These are phyloP conservation scores for Harpalus rubripes DNA, from an alignment of 2,888 invertebrate genomes.

Conservation along the genomic window DNA sequence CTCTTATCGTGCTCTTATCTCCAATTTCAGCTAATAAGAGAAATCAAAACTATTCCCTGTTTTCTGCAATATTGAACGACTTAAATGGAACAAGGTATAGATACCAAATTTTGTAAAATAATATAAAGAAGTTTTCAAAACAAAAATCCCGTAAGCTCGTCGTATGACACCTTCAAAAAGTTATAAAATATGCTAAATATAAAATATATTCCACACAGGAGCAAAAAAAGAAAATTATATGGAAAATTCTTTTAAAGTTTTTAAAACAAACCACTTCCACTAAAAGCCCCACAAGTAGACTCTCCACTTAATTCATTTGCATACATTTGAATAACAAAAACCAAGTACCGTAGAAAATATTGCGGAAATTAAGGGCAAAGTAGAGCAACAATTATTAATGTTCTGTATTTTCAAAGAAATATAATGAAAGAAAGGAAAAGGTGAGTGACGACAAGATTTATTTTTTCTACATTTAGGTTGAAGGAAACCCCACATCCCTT, in stretches of 20 bases:
- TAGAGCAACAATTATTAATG: conserved; percentile 31
- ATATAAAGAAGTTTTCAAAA: too few relatives aligned
- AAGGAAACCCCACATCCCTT: conserved; percentile 1
- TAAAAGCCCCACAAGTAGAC: not conserved
- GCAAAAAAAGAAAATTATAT: not conserved
- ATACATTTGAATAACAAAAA: conserved; percentile 40
- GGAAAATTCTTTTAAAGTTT: conserved; percentile 4
- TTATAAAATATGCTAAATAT: too few relatives aligned
- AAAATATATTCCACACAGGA: too few relatives aligned
- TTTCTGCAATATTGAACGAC: too few relatives aligned
- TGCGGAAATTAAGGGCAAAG: conserved; percentile 2
- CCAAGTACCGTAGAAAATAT: conserved; percentile 16
- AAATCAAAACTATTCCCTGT: too few relatives aligned
- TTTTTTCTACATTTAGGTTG: conserved; percentile 3
- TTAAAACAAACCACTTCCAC: conserved; percentile 10
- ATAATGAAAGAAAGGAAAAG: not conserved
- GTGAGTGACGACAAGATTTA: not conserved
- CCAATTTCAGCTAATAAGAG: too few relatives aligned
- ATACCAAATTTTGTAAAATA: too few relatives aligned
- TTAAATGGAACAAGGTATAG: too few relatives aligned
- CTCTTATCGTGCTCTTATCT: too few relatives aligned
- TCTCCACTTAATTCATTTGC: conserved; percentile 29
- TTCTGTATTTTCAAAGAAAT: not conserved
- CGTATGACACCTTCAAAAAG: too few relatives aligned
- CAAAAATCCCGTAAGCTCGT: too few relatives aligned